These are phyloP conservation scores for Phyllotreta striolata DNA, from an alignment of 2,888 invertebrate genomes.

Conservation along the genomic window DNA sequence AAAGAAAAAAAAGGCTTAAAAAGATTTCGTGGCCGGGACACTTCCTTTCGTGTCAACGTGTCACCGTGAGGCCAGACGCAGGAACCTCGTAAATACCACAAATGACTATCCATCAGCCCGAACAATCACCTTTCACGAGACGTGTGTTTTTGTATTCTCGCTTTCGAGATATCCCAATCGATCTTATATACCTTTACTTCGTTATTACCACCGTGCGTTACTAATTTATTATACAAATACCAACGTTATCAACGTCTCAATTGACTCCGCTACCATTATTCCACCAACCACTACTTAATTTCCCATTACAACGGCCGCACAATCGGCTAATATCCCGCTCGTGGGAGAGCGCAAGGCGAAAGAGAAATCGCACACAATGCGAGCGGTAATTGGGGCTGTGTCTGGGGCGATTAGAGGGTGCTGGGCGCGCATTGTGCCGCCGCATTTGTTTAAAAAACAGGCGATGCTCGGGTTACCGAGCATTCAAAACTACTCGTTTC, in stretches of 20 bases:
- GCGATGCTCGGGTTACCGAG: conserved; percentile 42
- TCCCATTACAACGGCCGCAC: conserved; percentile 5
- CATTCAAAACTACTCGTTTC: conserved; percentile 36
- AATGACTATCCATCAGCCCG: conserved; percentile 41
- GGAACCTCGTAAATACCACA: conserved; percentile 32
- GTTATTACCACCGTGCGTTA: too few relatives aligned
- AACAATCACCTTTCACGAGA: conserved; percentile 28
- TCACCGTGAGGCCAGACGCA: conserved; percentile 33
- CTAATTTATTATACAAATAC: too few relatives aligned
- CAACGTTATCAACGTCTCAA: background rate
- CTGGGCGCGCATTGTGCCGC: conserved; percentile 43
- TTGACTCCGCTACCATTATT: background rate
- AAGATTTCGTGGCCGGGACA: conserved; percentile 39
- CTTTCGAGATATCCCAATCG: too few relatives aligned
- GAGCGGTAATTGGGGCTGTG: conserved; percentile 45
- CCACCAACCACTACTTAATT: conserved; percentile 10
- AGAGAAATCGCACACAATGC: conserved; percentile 33
- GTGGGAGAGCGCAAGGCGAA: conserved; percentile 23
- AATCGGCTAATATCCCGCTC: conserved; percentile 29
- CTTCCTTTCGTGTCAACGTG: conserved; percentile 44
- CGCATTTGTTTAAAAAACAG: conserved; percentile 48
- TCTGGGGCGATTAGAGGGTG: conserved; percentile 46
- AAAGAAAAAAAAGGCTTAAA: conserved; percentile 42
- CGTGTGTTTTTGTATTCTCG: conserved; percentile 25
- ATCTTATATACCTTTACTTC: too few relatives aligned